Percentiles rank a stretch among this genome's conserved stretches.
phyloP scores from a whole-genome alignment of 2,113 vertebrate species.

The Lates calcarifer region DNA sequence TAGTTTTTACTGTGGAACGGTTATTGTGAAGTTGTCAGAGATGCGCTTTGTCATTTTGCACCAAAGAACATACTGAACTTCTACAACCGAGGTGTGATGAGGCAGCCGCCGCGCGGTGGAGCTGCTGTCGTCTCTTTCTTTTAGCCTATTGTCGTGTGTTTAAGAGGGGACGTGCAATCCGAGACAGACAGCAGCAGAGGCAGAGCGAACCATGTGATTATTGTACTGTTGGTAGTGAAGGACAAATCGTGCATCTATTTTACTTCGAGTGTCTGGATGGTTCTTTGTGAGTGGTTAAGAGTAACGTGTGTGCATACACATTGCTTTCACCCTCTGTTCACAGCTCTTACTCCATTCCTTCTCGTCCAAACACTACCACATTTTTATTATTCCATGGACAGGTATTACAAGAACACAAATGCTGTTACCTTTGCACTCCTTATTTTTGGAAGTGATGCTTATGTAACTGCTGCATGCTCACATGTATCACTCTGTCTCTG shows the following conservation, averaged over 20 bases:
- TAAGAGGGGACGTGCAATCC: background rate
- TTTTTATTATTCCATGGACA: background rate
- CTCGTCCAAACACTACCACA: background rate
- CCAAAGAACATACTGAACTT: constrained; percentile 6
- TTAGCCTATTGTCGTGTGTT: background rate
- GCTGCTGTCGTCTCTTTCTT: constrained; percentile 54
- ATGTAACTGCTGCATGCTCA: background rate
- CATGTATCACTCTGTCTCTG: too few relatives aligned
- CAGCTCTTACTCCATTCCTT: background rate
- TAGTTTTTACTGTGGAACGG: background rate
- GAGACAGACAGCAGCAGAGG: background rate
- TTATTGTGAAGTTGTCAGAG: constrained; percentile 37
- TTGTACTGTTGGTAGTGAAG: background rate
- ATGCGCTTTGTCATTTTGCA: constrained; percentile 39
- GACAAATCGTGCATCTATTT: background rate
- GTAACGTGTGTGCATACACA: background rate
- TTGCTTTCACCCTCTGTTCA: background rate
- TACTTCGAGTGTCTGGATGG: constrained; percentile 1
- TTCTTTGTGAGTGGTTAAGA: background rate
- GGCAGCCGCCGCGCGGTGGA: constrained; percentile 60
- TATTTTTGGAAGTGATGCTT: background rate
- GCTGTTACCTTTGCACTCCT: background rate
- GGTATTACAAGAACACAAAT: background rate
- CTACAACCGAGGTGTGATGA: background rate
- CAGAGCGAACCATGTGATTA: constrained; percentile 7